Evolutionary conservation across 2,888 invertebrate species (phyloP).

Genomic region (Hydrotaea diabolus): DNA sequence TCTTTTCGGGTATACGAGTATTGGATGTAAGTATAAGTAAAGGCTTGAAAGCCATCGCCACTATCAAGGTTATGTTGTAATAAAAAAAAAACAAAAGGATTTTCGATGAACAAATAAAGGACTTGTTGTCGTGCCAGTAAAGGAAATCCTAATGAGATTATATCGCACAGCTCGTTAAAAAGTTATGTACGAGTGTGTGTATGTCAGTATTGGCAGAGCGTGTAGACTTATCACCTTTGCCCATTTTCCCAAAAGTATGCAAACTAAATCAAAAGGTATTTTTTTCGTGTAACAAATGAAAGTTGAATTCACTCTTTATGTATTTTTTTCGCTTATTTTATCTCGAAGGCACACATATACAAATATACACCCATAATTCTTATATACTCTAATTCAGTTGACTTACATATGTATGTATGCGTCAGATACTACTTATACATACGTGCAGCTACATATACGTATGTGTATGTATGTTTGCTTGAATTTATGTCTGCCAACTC

Average conservation of each 20-base stretch:
- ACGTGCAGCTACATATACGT: background rate
- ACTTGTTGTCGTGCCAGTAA: slow-evolving; percentile 29
- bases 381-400: background rate
- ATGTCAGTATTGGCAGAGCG: too few relatives aligned
- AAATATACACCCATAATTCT: background rate
- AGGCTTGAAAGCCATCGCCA: slow-evolving; percentile 35
- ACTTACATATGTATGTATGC: background rate
- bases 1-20: slow-evolving; percentile 1
- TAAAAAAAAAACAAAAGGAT: slow-evolving; percentile 1
- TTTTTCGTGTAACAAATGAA: background rate
- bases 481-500: too few relatives aligned
- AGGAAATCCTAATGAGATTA: slow-evolving; percentile 42
- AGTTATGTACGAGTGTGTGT: background rate
- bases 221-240: slow-evolving; percentile 29
- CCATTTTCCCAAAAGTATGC: background rate
- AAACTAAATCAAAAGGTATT: background rate
- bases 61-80: slow-evolving; percentile 37
- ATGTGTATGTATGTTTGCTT: slow-evolving; percentile 12
- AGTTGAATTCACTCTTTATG: background rate
- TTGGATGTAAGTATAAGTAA: slow-evolving; percentile 12
- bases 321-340: slow-evolving; percentile 21
- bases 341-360: background rate
- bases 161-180: slow-evolving; percentile 14
- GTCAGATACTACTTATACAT: background rate
- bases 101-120: slow-evolving; percentile 31